Conservation (phyloP, 2,888 invertebrate species). For the Macropis europaea region DNA sequence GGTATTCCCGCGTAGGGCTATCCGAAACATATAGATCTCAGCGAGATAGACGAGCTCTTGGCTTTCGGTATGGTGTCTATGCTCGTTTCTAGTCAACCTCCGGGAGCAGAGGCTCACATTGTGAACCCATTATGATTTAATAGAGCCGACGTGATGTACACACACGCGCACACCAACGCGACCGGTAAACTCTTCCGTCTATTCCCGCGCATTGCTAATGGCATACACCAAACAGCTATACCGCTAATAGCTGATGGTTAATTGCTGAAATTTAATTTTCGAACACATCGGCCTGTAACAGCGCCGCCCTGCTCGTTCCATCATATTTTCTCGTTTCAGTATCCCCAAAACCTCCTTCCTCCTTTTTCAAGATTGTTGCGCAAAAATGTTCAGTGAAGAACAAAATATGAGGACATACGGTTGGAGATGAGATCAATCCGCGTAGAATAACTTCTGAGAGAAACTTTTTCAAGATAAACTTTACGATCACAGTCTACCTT, state of each 20-base stretch:
- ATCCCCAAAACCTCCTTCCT: too few relatives aligned
- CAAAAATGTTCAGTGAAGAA: too few relatives aligned
- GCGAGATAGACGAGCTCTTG: conserved; percentile 54
- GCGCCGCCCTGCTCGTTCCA: background rate
- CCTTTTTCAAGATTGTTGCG: too few relatives aligned
- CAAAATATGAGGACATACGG: too few relatives aligned
- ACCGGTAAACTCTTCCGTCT: conserved; percentile 65
- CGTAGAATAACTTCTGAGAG: too few relatives aligned
- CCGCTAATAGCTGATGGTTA: conserved; percentile 67
- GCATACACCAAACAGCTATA: conserved; percentile 64
- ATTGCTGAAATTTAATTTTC: conserved; percentile 67
- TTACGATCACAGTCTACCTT: too few relatives aligned
- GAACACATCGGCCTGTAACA: conserved; percentile 24
- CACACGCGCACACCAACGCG: conserved; percentile 63
- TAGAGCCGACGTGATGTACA: conserved; percentile 70
- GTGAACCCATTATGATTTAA: conserved; percentile 77
- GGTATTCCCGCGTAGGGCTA: background rate
- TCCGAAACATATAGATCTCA: conserved; percentile 34
- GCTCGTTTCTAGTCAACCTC: conserved; percentile 68
- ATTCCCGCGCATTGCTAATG: conserved; percentile 68
- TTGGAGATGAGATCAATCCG: too few relatives aligned
- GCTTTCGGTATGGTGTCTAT: conserved; percentile 62
- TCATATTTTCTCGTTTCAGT: background rate
- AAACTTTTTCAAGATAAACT: too few relatives aligned
- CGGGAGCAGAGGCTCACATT: conserved; percentile 71